Percentiles rank a stretch among this genome's conserved stretches.
Evolutionary conservation across 1,140 invertebrate species (phyloP).

Genomic region (Mamestra configurata): DNA sequence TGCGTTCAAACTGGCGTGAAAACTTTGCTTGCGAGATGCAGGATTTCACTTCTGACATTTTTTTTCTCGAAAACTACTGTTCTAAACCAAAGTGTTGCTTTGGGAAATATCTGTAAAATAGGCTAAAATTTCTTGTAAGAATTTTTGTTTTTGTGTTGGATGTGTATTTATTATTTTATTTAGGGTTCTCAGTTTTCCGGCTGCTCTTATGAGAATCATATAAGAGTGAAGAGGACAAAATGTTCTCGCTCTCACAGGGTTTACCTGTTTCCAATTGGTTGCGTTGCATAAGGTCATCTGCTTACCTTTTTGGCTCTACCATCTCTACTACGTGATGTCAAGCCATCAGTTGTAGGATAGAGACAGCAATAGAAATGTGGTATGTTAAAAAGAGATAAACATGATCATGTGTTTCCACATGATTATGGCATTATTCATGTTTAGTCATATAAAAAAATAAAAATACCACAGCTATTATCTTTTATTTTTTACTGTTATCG

Average conservation of each 20-base stretch:
- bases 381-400: slow-evolving; percentile 1
- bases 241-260: not conserved
- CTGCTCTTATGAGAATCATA: slow-evolving; percentile 50
- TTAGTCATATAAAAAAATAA: no score
- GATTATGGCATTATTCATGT: not conserved
- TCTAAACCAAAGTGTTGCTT: not conserved
- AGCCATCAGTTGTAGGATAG: not conserved
- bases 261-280: not conserved
- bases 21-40: slow-evolving; percentile 74
- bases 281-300: not conserved
- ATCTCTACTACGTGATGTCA: not conserved
- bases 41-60: slow-evolving; percentile 51
- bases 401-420: not conserved
- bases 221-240: slow-evolving; percentile 62
- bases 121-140: not conserved
- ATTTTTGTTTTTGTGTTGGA: slow-evolving; percentile 8
- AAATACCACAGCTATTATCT: no score
- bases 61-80: not conserved
- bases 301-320: slow-evolving; percentile 39
- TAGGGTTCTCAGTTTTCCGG: not conserved
- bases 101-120: not conserved
- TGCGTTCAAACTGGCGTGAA: slow-evolving; percentile 62
- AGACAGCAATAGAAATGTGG: not conserved
- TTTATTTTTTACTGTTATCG: no score
- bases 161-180: not conserved